Conservation (phyloP, 2,797 vertebrate genomes). For the Onychomys arenicola region DNA sequence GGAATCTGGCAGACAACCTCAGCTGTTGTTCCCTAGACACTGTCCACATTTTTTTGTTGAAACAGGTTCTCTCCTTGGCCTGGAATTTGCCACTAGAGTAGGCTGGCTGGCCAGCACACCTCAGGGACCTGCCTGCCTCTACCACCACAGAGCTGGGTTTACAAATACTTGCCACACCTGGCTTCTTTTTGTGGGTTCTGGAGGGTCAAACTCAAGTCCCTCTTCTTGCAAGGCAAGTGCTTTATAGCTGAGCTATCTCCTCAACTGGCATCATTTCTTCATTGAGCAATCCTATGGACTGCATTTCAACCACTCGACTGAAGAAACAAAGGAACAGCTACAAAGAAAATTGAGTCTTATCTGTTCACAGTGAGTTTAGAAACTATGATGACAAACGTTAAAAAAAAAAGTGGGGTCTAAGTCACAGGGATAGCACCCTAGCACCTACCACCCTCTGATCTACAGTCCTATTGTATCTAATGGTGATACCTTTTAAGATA, state of each 20-base stretch:
- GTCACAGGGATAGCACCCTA: not conserved
- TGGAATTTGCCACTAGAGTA: not conserved
- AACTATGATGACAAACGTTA: slow-evolving; percentile 6
- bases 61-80: not conserved
- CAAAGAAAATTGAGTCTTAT: slow-evolving; percentile 37
- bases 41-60: not conserved
- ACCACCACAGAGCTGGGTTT: not conserved
- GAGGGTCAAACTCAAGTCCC: not conserved
- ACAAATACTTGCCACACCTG: not conserved
- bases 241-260: not conserved
- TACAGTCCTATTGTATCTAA: not conserved
- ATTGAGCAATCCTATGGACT: not conserved
- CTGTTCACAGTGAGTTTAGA: not conserved
- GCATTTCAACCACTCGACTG: not conserved
- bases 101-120: not conserved
- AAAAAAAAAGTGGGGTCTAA: not conserved
- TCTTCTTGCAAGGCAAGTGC: not conserved
- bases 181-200: not conserved
- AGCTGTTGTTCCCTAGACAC: not conserved
- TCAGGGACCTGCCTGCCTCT: not conserved
- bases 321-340: slow-evolving; percentile 36
- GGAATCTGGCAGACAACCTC: not conserved
- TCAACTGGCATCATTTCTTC: not conserved
- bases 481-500: not conserved
- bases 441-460: not conserved